Conservation (phyloP, 2,888 invertebrate genomes). For the Drosophila recens region DNA sequence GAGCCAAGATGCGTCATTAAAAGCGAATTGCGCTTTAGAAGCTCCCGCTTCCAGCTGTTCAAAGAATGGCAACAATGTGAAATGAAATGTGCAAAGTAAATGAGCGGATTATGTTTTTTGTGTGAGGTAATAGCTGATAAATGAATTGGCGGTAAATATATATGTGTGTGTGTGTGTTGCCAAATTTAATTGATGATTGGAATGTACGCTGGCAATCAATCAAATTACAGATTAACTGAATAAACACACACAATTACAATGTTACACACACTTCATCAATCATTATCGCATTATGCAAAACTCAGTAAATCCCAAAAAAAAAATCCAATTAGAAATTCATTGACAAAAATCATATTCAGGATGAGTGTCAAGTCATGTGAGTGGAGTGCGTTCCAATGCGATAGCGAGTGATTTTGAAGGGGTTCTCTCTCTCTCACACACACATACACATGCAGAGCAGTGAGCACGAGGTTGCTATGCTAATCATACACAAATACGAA, state of each 20-base stretch:
- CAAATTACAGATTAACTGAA: slow-evolving; percentile 19
- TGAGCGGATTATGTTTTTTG: slow-evolving; percentile 27
- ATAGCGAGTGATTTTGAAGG: slow-evolving; percentile 32
- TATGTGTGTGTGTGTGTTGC: neutral
- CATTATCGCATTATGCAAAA: slow-evolving; percentile 34
- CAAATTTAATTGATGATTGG: slow-evolving; percentile 29
- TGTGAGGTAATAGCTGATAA: slow-evolving; percentile 25
- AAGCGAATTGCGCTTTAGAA: slow-evolving; percentile 12
- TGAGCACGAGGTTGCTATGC: slow-evolving; percentile 56
- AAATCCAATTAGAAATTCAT: slow-evolving; percentile 62
- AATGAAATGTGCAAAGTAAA: slow-evolving; percentile 28
- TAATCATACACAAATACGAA: slow-evolving; percentile 61
- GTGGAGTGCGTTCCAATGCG: slow-evolving; percentile 8
- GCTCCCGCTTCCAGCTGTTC: slow-evolving; percentile 20
- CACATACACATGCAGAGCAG: slow-evolving; percentile 2
- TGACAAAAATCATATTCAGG: slow-evolving; percentile 49
- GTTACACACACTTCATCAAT: slow-evolving; percentile 29
- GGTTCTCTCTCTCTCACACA: slow-evolving; percentile 33
- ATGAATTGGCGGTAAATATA: slow-evolving; percentile 11
- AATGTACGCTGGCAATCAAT: slow-evolving; percentile 27
- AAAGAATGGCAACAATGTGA: slow-evolving; percentile 27
- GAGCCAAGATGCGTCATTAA: slow-evolving; percentile 43
- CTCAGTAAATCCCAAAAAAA: slow-evolving; percentile 20
- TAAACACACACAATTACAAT: slow-evolving; percentile 6
- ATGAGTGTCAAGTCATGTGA: slow-evolving; percentile 26